Conservation (phyloP, 2,113 vertebrate genomes). For the Rana temporaria region DNA sequence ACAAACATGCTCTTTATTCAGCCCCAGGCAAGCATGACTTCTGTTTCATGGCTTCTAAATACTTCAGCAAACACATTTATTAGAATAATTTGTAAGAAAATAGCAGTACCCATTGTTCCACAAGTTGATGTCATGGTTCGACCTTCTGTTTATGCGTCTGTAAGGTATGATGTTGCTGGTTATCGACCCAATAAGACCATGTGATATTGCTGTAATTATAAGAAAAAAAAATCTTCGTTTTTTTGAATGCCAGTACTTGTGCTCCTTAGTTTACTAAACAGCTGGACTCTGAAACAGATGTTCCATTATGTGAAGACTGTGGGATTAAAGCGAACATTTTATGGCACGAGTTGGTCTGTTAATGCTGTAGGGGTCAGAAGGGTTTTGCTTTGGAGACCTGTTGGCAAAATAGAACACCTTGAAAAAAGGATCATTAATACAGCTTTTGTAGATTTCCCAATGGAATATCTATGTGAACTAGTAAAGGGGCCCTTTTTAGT, state of each 20-base stretch:
- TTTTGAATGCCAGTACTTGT: background rate
- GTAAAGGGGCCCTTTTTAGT: no score
- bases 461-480: no score
- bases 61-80: conserved; percentile 49
- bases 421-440: no score
- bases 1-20: conserved; percentile 51
- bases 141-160: conserved; percentile 26
- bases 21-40: conserved; percentile 45
- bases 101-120: conserved; percentile 21
- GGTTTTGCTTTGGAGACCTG: no score
- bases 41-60: conserved; percentile 34
- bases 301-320: no score
- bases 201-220: background rate
- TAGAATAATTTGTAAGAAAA: conserved; percentile 20
- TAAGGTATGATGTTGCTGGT: conserved; percentile 2
- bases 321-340: no score
- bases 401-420: no score
- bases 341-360: no score
- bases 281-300: background rate
- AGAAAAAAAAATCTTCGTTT: background rate
- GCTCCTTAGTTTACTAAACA: background rate
- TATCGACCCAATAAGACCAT: background rate
- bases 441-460: no score
- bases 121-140: conserved; percentile 14
- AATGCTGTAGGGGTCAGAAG: no score